Conservation (phyloP, 2,113 vertebrate genomes). For the Pan troglodytes region NHGRI_mPanTro3-v2.1_pri NC_072413.2:68226001-68226500, state of each 20-base stretch:
- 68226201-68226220: neutral
- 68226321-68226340: neutral
- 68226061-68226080: no score
- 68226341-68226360: neutral
- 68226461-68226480: no score
- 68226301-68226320: neutral
- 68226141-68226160: no score
- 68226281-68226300: neutral
- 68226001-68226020: no score
- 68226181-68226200: neutral
- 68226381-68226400: neutral
- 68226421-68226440: neutral
- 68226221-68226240: neutral
- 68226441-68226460: no score
- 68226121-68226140: no score
- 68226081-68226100: no score
- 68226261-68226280: neutral
- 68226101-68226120: no score
- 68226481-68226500: no score
- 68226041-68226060: no score
- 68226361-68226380: neutral
- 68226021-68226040: no score
- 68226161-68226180: neutral
- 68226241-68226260: neutral
- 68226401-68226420: neutral